Percentiles rank a stretch among this genome's conserved stretches.
Conservation (phyloP, 2,797 vertebrate genomes). For the Hemibagrus guttatus region DNA sequence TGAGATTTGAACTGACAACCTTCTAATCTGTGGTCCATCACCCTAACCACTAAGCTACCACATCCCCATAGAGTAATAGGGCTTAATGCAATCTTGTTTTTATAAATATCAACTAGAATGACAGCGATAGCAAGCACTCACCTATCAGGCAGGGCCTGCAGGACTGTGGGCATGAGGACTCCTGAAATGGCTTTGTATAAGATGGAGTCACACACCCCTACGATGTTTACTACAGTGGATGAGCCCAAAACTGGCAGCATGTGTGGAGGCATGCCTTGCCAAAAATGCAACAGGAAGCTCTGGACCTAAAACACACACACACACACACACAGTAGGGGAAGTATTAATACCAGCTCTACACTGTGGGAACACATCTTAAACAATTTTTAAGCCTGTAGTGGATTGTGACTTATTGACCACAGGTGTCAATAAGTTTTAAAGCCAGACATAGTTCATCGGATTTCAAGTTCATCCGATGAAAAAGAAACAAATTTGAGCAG, state of each 20-base stretch:
- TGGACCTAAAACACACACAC: conserved; percentile 82
- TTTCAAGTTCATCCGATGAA: not conserved
- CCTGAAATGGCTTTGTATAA: conserved; percentile 99
- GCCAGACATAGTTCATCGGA: conserved; percentile 10
- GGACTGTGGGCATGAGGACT: conserved; percentile 96
- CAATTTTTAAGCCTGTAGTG: not conserved
- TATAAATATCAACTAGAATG: not conserved
- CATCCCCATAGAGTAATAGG: not conserved
- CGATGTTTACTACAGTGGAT: conserved; percentile 94
- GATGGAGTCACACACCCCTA: conserved; percentile 98
- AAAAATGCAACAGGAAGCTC: conserved; percentile 99
- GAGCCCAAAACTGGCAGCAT: conserved; percentile 97
- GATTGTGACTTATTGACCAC: not conserved
- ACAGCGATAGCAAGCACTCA: conserved; percentile 61
- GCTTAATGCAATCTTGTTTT: not conserved
- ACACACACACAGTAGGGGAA: conserved; percentile 18
- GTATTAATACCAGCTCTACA: conserved; percentile 27
- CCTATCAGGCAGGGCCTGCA: conserved; percentile 98
- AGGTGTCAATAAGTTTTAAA: conserved; percentile 7
- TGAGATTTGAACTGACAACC: no score
- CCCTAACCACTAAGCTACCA: no score
- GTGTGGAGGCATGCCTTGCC: conserved; percentile 99
- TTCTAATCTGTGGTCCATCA: no score
- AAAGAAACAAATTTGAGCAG: not conserved
- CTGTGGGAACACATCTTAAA: conserved; percentile 22